Evolutionary conservation across 2,113 vertebrate species (phyloP), one percentile per base, ranked within the genome.

Genomic region (Eira barbara): DNA sequence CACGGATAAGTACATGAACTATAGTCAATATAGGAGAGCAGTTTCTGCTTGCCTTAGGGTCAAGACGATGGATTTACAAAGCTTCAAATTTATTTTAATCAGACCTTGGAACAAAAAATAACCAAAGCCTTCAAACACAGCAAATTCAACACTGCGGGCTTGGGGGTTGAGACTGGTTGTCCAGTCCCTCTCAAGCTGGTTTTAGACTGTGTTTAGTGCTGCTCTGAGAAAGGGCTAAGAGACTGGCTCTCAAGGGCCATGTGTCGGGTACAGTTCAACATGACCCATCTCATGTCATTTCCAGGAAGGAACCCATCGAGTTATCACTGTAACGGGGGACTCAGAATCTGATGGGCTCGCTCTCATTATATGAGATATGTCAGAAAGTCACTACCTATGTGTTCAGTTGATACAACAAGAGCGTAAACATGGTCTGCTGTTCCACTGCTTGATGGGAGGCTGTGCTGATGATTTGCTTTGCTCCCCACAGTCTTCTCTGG

Each of bases 241-340:
- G 55, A 36, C 23, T 61, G 92, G 81, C 73, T 90, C 93, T 93
- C 80, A 67, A 81, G 80, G 93, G 95, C 86, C 80, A 25, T 3
- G 9, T 76, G 90, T 92, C 82, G 96, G 90, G 89, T 63, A 49
- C 39, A 45, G 65, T 87, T 97, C 87, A 57, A 34, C 52, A 25
- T 61, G 36, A 91, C 95, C 59, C 91, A 52, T 55, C 82, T 89
- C 97, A 73, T 27, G 59, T 90, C 74, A 49, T 39, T 63, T 92
- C 83, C 17, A 67, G 92, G 93, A 89, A 97, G 86, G 94, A 94
- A 78, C 55, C 39, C 79, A 92, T 15, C 80, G 57, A 92, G 88
- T 82, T 94, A 95, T 92, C 92, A 95, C 80, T 23, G 80, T 92
- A 89, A 39, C 45, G 73, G 89, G 86, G 78, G 55, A 34, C n/a